Percentiles rank a stretch among this genome's conserved stretches.
These are phyloP conservation scores for Anagyrus pseudococci DNA, from an alignment of 2,888 invertebrate species.

Conservation along the genomic window DNA sequence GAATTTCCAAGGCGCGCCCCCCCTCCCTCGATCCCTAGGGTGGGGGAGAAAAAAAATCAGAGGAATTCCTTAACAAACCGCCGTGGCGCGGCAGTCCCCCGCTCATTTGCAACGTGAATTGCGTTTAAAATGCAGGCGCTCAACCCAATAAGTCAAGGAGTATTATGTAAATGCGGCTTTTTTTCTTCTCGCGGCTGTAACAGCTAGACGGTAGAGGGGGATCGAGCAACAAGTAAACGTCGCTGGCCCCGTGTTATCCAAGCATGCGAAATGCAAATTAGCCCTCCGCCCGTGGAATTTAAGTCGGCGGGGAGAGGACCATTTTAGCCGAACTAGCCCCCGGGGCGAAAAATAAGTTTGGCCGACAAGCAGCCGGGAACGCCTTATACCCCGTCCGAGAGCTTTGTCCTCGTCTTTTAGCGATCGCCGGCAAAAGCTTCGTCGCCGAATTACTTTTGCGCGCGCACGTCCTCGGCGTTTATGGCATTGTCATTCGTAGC, in stretches of 20 bases:
- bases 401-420: no score
- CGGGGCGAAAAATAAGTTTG: no score
- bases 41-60: slow-evolving; percentile 12
- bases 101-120: slow-evolving; percentile 34
- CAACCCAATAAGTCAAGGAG: slow-evolving; percentile 35
- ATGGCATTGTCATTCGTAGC: no score
- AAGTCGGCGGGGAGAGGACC: not conserved
- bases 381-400: no score
- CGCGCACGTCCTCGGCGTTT: no score
- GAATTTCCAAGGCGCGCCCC: no score
- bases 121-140: slow-evolving; percentile 28
- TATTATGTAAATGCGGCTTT: slow-evolving; percentile 35
- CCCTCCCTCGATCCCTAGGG: no score
- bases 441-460: no score
- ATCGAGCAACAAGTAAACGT: slow-evolving; percentile 37
- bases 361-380: no score
- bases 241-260: slow-evolving; percentile 12
- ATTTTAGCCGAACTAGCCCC: not conserved
- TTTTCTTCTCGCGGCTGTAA: slow-evolving; percentile 29
- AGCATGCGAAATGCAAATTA: slow-evolving; percentile 36
- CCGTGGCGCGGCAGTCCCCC: not conserved
- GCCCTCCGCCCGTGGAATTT: slow-evolving; percentile 1
- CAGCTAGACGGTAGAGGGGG: not conserved
- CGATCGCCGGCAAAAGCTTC: no score
- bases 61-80: slow-evolving; percentile 16